Percentiles rank a stretch among this genome's conserved stretches.
phyloP scores from a whole-genome alignment of 2,797 vertebrate genomes.

The Cottoperca gobio region DNA sequence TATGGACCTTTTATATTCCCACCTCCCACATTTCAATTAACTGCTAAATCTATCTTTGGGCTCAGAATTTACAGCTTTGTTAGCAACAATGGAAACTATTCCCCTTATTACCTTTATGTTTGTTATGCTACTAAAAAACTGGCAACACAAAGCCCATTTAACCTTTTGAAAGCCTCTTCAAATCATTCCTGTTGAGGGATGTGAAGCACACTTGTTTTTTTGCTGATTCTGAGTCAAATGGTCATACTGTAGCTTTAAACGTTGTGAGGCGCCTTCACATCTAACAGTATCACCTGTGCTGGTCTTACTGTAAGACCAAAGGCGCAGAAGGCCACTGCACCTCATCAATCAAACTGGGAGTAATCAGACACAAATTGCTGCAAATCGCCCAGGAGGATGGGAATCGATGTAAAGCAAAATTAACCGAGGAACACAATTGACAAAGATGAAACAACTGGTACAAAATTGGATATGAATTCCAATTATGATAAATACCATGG shows the following conservation, averaged over 20 bases:
- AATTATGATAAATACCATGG: constrained; percentile 68
- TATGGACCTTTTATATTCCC: constrained; percentile 67
- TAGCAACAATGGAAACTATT: constrained; percentile 20
- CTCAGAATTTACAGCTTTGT: constrained; percentile 35
- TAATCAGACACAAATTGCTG: constrained; percentile 74
- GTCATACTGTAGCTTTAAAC: constrained; percentile 8
- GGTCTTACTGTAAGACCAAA: constrained; percentile 30
- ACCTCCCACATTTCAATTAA: constrained; percentile 75
- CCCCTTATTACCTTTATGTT: constrained; percentile 38
- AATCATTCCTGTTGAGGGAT: constrained; percentile 38
- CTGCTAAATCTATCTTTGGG: constrained; percentile 53
- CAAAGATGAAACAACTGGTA: constrained; percentile 74
- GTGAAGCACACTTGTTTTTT: constrained; percentile 24
- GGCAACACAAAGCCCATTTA: constrained; percentile 45
- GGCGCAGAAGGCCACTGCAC: constrained; percentile 35
- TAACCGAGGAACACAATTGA: constrained; percentile 70
- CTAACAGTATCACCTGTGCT: constrained; percentile 9
- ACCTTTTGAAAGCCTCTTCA: constrained; percentile 37
- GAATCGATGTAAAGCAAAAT: constrained; percentile 79
- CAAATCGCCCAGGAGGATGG: constrained; percentile 73
- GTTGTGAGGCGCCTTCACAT: constrained; percentile 2
- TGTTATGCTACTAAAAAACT: constrained; percentile 49
- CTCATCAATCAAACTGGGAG: constrained; percentile 71
- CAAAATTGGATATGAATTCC: constrained; percentile 69
- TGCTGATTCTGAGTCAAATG: constrained; percentile 1